phyloP scores from a whole-genome alignment of 2,888 invertebrate genomes.

The Cosmopolites sordidus region DNA sequence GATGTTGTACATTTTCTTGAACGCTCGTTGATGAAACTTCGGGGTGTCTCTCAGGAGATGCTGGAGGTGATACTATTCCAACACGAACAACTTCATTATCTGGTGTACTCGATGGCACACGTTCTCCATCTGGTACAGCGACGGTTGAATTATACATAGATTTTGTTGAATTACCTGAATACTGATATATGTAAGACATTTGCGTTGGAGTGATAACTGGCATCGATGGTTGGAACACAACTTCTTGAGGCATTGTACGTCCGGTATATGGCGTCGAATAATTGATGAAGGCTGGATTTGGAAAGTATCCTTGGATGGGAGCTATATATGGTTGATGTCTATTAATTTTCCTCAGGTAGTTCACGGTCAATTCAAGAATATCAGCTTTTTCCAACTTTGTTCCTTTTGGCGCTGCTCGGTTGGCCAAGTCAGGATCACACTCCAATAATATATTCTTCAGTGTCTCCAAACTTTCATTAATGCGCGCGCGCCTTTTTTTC shows the following conservation, averaged over 20 bases:
- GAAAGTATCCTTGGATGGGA: background rate
- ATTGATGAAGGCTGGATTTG: background rate
- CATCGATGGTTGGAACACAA: background rate
- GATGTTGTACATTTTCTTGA: background rate
- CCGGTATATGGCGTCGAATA: background rate
- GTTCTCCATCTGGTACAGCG: too few relatives aligned
- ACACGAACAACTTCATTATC: too few relatives aligned
- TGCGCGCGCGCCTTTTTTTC: slow-evolving; percentile 33
- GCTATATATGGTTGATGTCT: slow-evolving; percentile 4
- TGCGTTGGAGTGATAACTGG: background rate
- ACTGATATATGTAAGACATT: background rate
- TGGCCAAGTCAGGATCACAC: slow-evolving; percentile 29
- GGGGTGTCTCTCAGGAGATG: slow-evolving; percentile 3
- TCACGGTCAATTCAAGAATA: slow-evolving; percentile 33
- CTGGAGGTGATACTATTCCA: slow-evolving; percentile 9
- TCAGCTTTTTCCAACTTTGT: slow-evolving; percentile 34
- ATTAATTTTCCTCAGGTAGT: slow-evolving; percentile 48
- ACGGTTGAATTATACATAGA: too few relatives aligned
- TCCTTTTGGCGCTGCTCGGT: slow-evolving; percentile 17
- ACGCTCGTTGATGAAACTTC: slow-evolving; percentile 1
- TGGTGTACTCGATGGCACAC: too few relatives aligned
- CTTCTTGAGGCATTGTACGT: background rate
- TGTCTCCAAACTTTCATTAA: slow-evolving; percentile 33
- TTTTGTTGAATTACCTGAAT: background rate
- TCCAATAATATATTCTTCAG: slow-evolving; percentile 31